Percentiles rank a stretch among this genome's conserved stretches.
Evolutionary conservation across 2,797 vertebrate species (phyloP).

Genomic region (Intellagama lesueurii): DNA sequence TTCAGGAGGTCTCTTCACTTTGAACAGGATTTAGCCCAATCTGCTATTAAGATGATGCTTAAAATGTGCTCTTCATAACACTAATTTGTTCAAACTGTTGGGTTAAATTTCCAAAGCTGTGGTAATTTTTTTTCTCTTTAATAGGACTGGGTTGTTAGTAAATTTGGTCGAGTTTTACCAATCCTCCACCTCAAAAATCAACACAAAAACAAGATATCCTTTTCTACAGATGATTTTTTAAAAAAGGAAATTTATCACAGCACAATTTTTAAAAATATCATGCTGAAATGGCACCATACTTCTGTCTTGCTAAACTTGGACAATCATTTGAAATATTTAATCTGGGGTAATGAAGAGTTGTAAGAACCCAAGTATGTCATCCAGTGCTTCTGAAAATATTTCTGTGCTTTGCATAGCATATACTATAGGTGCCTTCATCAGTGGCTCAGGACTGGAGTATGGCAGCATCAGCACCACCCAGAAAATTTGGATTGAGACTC

Average conservation of each 20-base stretch:
- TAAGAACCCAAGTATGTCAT: not conserved
- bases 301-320: not conserved
- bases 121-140: slow-evolving; percentile 39
- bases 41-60: not conserved
- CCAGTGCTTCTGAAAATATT: too few relatives aligned
- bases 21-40: not conserved
- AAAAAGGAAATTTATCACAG: not conserved
- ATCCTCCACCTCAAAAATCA: slow-evolving; percentile 85
- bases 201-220: slow-evolving; percentile 88
- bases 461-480: too few relatives aligned
- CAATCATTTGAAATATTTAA: not conserved
- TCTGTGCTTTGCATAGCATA: too few relatives aligned
- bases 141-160: slow-evolving; percentile 96
- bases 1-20: too few relatives aligned
- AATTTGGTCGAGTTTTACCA: slow-evolving; percentile 93
- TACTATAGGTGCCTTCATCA: too few relatives aligned
- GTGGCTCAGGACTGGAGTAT: too few relatives aligned
- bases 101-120: not conserved
- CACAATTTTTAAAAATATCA: not conserved
- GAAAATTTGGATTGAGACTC: too few relatives aligned
- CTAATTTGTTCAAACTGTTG: slow-evolving; percentile 3
- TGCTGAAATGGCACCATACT: not conserved
- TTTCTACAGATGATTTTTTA: slow-evolving; percentile 45
- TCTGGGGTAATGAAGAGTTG: not conserved
- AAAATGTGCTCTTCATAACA: not conserved